phyloP scores from a whole-genome alignment of 2,888 invertebrate species.

The Hymenopus coronatus region DNA sequence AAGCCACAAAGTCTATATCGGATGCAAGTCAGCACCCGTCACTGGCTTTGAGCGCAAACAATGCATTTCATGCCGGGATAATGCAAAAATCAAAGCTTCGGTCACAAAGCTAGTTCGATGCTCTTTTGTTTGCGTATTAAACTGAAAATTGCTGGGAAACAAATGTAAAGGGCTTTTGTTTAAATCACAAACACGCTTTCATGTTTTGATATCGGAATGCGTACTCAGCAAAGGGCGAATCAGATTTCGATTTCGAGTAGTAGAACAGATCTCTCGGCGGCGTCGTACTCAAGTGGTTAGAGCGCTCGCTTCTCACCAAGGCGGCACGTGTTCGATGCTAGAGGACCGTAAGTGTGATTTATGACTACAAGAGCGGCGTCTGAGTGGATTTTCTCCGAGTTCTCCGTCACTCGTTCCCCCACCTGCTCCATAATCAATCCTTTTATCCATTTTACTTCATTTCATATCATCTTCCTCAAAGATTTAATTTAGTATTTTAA shows the following conservation, averaged over 20 bases:
- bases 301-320: no score
- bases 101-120: background rate
- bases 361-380: no score
- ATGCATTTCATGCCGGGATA: background rate
- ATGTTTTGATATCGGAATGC: background rate
- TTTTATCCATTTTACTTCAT: no score
- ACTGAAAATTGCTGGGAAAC: background rate
- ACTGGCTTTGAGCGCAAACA: background rate
- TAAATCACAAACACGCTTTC: background rate
- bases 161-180: background rate
- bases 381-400: no score
- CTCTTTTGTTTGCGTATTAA: background rate
- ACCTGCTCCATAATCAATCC: no score
- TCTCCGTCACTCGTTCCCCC: no score
- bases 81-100: background rate
- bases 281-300: no score
- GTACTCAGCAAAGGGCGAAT: background rate
- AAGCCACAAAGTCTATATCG: background rate
- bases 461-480: no score
- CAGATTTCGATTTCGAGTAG: background rate
- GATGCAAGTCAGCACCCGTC: background rate
- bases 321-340: no score
- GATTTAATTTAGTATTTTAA: no score
- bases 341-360: no score
- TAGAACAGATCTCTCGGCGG: no score